Percentiles rank a stretch among this genome's conserved stretches.
Evolutionary conservation across 1,140 invertebrate genomes (phyloP).

Genomic region (Leptinotarsa texana): DNA sequence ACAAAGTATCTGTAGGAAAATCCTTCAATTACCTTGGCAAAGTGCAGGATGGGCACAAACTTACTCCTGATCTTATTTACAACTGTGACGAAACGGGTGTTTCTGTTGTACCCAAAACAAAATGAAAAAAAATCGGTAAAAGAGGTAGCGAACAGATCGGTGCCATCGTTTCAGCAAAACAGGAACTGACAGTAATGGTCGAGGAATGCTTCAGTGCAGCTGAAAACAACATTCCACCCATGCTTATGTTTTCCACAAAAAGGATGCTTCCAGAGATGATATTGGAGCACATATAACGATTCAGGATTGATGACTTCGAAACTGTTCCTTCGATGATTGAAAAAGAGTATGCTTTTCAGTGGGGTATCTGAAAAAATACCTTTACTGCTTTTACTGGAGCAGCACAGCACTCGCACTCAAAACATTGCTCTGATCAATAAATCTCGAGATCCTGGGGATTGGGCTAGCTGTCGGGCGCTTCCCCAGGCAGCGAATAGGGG

Average conservation of each 20-base stretch:
- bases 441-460: background rate
- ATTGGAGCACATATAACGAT: background rate
- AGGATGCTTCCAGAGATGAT: background rate
- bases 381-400: conserved; percentile 42
- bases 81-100: background rate
- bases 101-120: background rate
- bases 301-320: conserved; percentile 46
- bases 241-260: background rate
- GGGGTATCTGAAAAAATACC: conserved; percentile 36
- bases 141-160: background rate
- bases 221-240: background rate
- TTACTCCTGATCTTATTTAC: background rate
- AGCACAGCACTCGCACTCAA: conserved; percentile 42
- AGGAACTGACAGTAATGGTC: background rate
- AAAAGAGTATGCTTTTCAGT: conserved; percentile 46
- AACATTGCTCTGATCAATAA: conserved; percentile 46
- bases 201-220: background rate
- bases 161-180: background rate
- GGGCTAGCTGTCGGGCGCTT: no score
- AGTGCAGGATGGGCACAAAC: background rate
- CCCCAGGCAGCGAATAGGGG: no score
- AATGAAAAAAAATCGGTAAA: background rate
- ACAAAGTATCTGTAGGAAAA: background rate
- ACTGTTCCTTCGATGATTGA: conserved; percentile 47
- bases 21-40: background rate